A percentile compares a stretch with the other conserved stretches of the same genome.
Conservation (phyloP, 2,888 invertebrate genomes). For the Monopis laevigella region DNA sequence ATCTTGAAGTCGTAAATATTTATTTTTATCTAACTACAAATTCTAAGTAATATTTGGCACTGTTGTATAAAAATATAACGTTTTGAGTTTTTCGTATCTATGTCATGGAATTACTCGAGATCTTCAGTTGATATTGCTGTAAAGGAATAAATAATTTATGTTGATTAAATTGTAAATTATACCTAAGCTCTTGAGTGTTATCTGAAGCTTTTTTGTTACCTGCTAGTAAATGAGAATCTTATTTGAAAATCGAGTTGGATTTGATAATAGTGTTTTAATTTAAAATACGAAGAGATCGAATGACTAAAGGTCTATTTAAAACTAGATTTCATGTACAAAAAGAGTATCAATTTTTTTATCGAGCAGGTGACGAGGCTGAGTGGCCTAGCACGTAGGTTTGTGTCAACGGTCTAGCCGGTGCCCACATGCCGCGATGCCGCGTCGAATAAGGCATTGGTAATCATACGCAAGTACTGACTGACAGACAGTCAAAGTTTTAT, state of each 20-base stretch:
- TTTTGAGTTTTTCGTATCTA: slow-evolving; percentile 26
- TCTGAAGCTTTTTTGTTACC: slow-evolving; percentile 7
- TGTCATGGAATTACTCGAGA: slow-evolving; percentile 64
- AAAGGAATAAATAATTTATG: slow-evolving; percentile 29
- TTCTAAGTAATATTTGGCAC: slow-evolving; percentile 51
- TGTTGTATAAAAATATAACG: slow-evolving; percentile 53
- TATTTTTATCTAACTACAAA: slow-evolving; percentile 57
- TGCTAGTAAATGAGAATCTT: too few species aligned
- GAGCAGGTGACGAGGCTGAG: slow-evolving; percentile 61
- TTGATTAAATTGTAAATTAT: too few species aligned
- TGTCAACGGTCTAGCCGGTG: slow-evolving; percentile 64
- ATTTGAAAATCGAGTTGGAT: slow-evolving; percentile 5
- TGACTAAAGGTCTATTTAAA: slow-evolving; percentile 31
- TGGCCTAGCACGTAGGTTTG: too few species aligned
- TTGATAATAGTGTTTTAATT: neutral
- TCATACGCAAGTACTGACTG: slow-evolving; percentile 32
- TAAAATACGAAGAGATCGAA: slow-evolving; percentile 1
- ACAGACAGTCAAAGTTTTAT: neutral
- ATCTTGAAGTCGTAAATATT: slow-evolving; percentile 39
- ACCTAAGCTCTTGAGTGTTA: slow-evolving; percentile 3
- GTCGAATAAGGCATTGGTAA: slow-evolving; percentile 61
- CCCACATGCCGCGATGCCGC: slow-evolving; percentile 63
- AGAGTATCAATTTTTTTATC: slow-evolving; percentile 39
- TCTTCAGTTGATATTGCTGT: slow-evolving; percentile 48
- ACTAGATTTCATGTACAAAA: slow-evolving; percentile 46